Conservation (phyloP, 2,113 vertebrate species). For the Ageneiosus marmoratus region DNA sequence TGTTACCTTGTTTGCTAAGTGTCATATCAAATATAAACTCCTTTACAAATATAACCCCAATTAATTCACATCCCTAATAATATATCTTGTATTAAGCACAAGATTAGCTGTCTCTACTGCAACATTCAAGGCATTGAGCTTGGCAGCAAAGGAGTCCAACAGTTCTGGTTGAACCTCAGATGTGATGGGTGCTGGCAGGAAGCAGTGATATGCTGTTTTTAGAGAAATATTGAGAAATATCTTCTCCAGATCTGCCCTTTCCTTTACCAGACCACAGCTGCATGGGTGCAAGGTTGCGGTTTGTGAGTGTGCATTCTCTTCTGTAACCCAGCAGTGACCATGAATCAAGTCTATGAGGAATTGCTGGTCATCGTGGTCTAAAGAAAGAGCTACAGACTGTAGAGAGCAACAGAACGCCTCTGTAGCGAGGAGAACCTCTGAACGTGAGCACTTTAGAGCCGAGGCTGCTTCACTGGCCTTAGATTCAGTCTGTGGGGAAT, state of each 20-base stretch:
- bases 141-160: constrained; percentile 88
- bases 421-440: constrained; percentile 74
- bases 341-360: constrained; percentile 76
- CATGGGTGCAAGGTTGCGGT: constrained; percentile 69
- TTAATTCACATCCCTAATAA: constrained; percentile 88
- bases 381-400: constrained; percentile 73
- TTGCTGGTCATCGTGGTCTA: constrained; percentile 77
- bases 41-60: neutral
- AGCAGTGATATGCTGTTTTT: constrained; percentile 54
- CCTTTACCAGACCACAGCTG: constrained; percentile 77
- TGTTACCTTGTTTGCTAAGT: neutral
- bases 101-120: constrained; percentile 89
- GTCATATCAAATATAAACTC: neutral
- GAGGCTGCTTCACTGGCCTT: constrained; percentile 39
- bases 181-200: constrained; percentile 52
- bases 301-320: constrained; percentile 54
- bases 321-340: constrained; percentile 82
- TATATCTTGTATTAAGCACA: constrained; percentile 80
- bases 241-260: constrained; percentile 69
- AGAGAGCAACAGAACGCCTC: constrained; percentile 83
- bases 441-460: constrained; percentile 67
- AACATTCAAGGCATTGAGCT: constrained; percentile 82
- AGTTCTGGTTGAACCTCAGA: constrained; percentile 49
- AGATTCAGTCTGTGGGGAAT: constrained; percentile 55
- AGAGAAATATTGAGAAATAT: constrained; percentile 70